Evolutionary conservation across 2,113 vertebrate species (phyloP).

Genomic region (Cololabis saira): DNA sequence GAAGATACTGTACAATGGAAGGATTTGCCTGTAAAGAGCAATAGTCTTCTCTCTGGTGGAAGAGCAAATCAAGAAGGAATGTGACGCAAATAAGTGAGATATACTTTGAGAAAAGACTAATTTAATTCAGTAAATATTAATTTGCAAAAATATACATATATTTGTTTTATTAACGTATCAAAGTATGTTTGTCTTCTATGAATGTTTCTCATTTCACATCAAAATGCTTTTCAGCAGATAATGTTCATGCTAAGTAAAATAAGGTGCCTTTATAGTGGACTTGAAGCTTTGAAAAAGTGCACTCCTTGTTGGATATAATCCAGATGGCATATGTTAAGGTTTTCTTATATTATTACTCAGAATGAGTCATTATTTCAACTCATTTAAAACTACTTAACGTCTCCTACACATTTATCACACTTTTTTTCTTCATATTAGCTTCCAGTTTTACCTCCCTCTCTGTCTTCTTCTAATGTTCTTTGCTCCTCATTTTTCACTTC

Average conservation of each 20-base stretch:
- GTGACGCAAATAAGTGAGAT: not conserved
- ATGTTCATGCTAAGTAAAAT: not conserved
- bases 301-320: not conserved
- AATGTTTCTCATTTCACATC: not conserved
- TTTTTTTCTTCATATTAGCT: conserved; percentile 18
- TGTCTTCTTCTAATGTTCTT: not conserved
- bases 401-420: conserved; percentile 30
- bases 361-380: conserved; percentile 25
- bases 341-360: not conserved
- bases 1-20: not conserved
- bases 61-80: not conserved
- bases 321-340: not conserved
- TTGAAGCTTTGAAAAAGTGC: too few relatives aligned
- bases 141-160: too few relatives aligned
- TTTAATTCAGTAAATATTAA: too few relatives aligned
- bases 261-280: not conserved
- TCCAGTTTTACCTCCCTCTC: conserved; percentile 5
- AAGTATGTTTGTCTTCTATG: not conserved
- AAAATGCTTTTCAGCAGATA: not conserved
- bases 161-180: too few relatives aligned
- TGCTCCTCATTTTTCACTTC: conserved; percentile 5
- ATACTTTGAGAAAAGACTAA: too few relatives aligned
- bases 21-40: not conserved
- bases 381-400: conserved; percentile 48
- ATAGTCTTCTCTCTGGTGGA: not conserved